These are phyloP conservation scores for Nomada flava DNA, from an alignment of 2,888 invertebrate species.

Conservation along the genomic window DNA sequence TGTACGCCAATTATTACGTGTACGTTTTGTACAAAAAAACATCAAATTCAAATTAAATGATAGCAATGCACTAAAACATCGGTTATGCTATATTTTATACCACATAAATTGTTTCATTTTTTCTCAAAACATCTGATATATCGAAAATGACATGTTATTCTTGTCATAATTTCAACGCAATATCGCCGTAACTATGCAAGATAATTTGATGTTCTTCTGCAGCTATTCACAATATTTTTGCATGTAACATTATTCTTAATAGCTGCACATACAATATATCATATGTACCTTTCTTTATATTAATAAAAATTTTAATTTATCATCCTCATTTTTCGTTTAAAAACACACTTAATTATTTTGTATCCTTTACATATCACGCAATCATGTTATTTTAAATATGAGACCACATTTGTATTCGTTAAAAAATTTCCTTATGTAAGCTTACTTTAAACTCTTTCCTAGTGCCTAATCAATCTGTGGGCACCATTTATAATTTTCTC, in stretches of 20 bases:
- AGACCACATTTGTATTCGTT: conserved; percentile 52
- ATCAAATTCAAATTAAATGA: conserved; percentile 37
- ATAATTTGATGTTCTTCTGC: conserved; percentile 52
- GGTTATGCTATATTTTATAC: conserved; percentile 28
- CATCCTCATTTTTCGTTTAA: conserved; percentile 50
- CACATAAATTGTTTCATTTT: conserved; percentile 21
- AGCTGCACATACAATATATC: conserved; percentile 55
- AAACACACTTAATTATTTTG: conserved; percentile 53
- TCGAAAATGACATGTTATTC: conserved; percentile 23
- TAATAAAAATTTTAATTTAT: conserved; percentile 57
- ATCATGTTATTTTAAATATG: conserved; percentile 53
- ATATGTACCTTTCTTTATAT: conserved; percentile 42
- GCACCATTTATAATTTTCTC: conserved; percentile 52
- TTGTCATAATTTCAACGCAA: conserved; percentile 27
- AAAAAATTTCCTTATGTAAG: conserved; percentile 50
- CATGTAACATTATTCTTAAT: conserved; percentile 37
- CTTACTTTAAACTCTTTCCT: conserved; percentile 36
- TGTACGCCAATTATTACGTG: conserved; percentile 19
- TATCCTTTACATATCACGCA: conserved; percentile 62
- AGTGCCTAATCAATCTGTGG: conserved; percentile 54
- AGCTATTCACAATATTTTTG: conserved; percentile 31
- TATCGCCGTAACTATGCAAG: conserved; percentile 31
- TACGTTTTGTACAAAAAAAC: conserved; percentile 32
- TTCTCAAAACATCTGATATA: conserved; percentile 24
- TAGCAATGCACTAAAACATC: conserved; percentile 38